Conservation (phyloP, 1,140 invertebrate genomes). For the Lithobius niger region DNA sequence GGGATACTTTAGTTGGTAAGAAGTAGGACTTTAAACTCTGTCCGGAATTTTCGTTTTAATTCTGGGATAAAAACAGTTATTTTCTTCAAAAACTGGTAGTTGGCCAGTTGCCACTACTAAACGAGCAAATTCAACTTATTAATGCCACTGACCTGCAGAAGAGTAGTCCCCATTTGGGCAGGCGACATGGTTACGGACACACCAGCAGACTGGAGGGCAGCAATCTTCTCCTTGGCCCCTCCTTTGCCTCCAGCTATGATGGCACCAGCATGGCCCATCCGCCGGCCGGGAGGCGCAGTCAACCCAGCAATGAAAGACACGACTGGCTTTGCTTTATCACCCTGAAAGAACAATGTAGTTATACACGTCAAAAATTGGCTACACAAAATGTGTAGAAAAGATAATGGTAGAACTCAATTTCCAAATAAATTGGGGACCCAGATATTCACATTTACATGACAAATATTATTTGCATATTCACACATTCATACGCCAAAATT, state of each 20-base stretch:
- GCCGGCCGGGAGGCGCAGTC: slow-evolving; percentile 89
- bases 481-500: too few species aligned
- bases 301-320: slow-evolving; percentile 97
- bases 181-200: slow-evolving; percentile 91
- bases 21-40: too few species aligned
- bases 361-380: slow-evolving; percentile 1
- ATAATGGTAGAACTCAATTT: neutral
- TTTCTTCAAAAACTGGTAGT: too few species aligned
- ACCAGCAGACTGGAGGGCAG: slow-evolving; percentile 81
- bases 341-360: slow-evolving; percentile 42
- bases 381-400: neutral
- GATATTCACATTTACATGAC: too few species aligned
- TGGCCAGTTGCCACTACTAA: too few species aligned
- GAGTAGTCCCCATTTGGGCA: slow-evolving; percentile 83
- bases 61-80: too few species aligned
- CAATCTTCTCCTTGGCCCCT: slow-evolving; percentile 95
- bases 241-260: slow-evolving; percentile 99
- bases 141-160: slow-evolving; percentile 61
- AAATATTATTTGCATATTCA: too few species aligned
- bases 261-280: slow-evolving; percentile 99
- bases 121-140: too few species aligned
- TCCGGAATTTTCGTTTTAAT: too few species aligned
- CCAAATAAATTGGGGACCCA: slow-evolving; percentile 8
- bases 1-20: too few species aligned
- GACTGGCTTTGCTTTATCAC: slow-evolving; percentile 87